These are phyloP conservation scores for pig (Sus scrofa) DNA, from an alignment of 2,113 vertebrate species.

Conservation along the genomic window DNA sequence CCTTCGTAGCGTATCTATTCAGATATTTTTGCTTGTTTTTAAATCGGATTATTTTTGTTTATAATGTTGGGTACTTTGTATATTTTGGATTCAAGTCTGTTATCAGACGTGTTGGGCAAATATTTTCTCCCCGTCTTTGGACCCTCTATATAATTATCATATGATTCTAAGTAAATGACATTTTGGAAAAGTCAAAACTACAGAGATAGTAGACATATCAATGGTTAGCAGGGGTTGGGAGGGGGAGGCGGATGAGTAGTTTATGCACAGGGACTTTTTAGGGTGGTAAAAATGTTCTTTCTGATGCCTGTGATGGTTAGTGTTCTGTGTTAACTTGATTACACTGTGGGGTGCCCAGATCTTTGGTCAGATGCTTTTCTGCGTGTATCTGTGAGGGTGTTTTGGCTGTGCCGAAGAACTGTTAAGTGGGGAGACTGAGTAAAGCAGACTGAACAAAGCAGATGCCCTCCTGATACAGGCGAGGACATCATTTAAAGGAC, in stretches of 20 bases:
- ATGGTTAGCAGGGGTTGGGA: background rate
- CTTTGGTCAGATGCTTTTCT: background rate
- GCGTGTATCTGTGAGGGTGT: background rate
- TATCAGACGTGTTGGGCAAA: background rate
- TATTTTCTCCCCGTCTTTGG: background rate
- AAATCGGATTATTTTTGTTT: background rate
- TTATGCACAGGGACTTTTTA: background rate
- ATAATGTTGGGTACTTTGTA: background rate
- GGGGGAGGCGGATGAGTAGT: background rate
- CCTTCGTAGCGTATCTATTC: background rate
- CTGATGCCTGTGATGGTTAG: background rate
- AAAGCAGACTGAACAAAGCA: background rate
- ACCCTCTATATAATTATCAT: background rate
- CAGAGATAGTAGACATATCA: background rate
- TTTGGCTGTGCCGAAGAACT: background rate
- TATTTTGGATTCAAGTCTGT: background rate
- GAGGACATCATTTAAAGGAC: background rate
- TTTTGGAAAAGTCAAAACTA: background rate
- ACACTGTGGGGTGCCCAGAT: background rate
- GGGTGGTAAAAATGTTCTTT: background rate
- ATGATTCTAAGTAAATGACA: background rate
- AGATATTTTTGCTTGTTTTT: background rate
- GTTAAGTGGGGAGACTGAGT: background rate
- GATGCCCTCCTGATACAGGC: background rate
- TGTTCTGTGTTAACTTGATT: background rate